Evolutionary conservation across 2,113 vertebrate species (phyloP), one percentile per base, ranked within the genome.

Genomic region (Sylvilagus bachmani): DNA sequence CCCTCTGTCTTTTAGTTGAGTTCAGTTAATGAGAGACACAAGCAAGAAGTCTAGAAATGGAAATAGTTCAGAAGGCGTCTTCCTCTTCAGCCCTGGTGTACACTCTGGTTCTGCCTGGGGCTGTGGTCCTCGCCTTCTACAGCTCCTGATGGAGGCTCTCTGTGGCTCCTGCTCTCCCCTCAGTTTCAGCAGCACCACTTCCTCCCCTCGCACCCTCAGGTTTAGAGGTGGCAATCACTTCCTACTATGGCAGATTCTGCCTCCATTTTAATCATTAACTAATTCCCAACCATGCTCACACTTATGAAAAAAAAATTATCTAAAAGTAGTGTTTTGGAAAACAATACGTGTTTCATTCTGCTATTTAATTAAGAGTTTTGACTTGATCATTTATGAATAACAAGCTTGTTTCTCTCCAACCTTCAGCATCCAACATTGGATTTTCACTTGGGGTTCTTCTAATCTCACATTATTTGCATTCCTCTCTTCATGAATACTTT

Each of bases 311-410:
- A 61, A 71, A 74, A 53, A 24, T 93, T 24, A 81, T 36, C 10
- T 31, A 17, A 0, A 74, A 88, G 55, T 14, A 82, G 21, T 12
- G 62, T 29, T 80, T 67, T 61, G 66, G 36, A 93, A 89, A 64
- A 21, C 27, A 89, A 94, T 21, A 66, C 6, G 8, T 19, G 61
- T n/a, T 86, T 71, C 62, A 55, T 67, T 86, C 31, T 89, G 51
- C 31, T 79, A 58, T 73, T 22, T 86, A 29, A 36, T 86, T 83
- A 44, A 51, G 25, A 78, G 66, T 44, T 64, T 49, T 11, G 55
- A 84, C 24, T 73, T 90, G 11, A 90, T 24, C 81, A 88, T 62
- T 96, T 80, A 74, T 49, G 6, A 93, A 80, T 62, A 87, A 44
- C 8, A 90, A 58, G 11, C 4, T n/a, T 44, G 31, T 31, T 93